Percentiles rank a stretch among this genome's conserved stretches.
phyloP scores from a whole-genome alignment of 2,888 invertebrate species.

The Mactromeris polynyma region DNA sequence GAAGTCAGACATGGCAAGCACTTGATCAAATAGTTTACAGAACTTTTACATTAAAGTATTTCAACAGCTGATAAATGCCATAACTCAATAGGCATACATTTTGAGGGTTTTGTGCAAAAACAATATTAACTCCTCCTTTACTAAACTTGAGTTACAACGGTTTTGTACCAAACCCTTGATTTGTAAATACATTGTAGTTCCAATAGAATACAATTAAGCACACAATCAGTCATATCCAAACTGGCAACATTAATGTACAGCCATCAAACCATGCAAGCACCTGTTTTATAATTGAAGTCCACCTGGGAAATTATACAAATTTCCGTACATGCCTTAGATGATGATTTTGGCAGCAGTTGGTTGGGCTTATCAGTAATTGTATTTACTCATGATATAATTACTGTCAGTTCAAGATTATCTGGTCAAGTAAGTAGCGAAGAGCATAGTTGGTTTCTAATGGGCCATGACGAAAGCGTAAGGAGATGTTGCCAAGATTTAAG shows the following conservation, averaged over 20 bases:
- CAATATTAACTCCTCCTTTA: too few relatives aligned
- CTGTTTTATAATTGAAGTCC: neutral
- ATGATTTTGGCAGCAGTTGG: conserved; percentile 7
- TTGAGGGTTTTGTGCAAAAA: too few relatives aligned
- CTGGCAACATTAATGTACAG: neutral
- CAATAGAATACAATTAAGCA: too few relatives aligned
- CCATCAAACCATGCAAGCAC: neutral
- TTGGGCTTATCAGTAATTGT: neutral
- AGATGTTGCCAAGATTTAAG: neutral
- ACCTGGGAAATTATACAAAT: neutral
- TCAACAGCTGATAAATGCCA: too few relatives aligned
- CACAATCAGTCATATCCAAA: neutral
- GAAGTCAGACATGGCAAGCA: too few relatives aligned
- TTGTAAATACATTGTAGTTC: too few relatives aligned
- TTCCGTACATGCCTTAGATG: neutral
- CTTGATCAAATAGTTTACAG: too few relatives aligned
- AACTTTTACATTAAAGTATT: too few relatives aligned
- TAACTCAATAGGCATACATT: too few relatives aligned
- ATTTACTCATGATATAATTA: neutral
- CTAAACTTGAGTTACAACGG: too few relatives aligned
- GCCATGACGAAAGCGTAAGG: neutral
- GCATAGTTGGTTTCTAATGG: neutral
- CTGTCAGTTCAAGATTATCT: neutral
- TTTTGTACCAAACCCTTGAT: too few relatives aligned
- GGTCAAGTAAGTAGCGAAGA: neutral